These are phyloP conservation scores for Balanococcus diminutus DNA, from an alignment of 2,888 invertebrate genomes.

Conservation along the genomic window DNA sequence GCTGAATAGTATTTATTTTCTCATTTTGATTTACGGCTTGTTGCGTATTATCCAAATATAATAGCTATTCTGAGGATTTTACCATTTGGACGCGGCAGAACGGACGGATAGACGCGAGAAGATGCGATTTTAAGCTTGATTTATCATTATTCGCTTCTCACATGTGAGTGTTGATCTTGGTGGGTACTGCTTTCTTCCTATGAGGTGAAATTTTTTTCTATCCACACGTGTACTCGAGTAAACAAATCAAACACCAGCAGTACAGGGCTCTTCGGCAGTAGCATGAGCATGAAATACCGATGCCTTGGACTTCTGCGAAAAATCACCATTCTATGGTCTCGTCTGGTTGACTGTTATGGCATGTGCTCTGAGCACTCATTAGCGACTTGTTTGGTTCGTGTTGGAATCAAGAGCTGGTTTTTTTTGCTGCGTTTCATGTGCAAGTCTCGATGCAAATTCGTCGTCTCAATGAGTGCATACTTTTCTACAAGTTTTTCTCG, in stretches of 20 bases:
- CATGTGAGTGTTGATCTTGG: no score
- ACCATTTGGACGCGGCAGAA: not conserved
- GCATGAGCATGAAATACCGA: no score
- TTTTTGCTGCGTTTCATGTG: not conserved
- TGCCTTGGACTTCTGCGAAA: not conserved
- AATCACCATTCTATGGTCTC: not conserved
- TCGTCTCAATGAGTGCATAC: not conserved
- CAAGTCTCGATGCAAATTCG: not conserved
- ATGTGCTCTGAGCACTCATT: not conserved
- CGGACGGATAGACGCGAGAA: not conserved
- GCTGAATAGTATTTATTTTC: constrained; percentile 44
- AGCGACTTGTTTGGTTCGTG: not conserved
- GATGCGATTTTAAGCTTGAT: not conserved
- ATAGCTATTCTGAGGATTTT: constrained; percentile 26
- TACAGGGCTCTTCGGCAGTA: not conserved
- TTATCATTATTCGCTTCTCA: not conserved
- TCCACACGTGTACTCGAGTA: not conserved
- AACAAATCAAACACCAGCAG: not conserved
- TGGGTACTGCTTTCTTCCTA: not conserved
- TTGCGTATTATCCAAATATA: constrained; percentile 43
- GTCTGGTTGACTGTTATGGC: not conserved
- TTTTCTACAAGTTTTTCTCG: no score
- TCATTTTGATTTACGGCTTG: constrained; percentile 42
- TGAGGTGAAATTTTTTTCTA: not conserved
- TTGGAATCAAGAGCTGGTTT: not conserved